Evolutionary conservation across 2,888 invertebrate genomes (phyloP), one percentile per base, ranked within the genome.

Genomic region (Anoplius nigerrimus): DNA sequence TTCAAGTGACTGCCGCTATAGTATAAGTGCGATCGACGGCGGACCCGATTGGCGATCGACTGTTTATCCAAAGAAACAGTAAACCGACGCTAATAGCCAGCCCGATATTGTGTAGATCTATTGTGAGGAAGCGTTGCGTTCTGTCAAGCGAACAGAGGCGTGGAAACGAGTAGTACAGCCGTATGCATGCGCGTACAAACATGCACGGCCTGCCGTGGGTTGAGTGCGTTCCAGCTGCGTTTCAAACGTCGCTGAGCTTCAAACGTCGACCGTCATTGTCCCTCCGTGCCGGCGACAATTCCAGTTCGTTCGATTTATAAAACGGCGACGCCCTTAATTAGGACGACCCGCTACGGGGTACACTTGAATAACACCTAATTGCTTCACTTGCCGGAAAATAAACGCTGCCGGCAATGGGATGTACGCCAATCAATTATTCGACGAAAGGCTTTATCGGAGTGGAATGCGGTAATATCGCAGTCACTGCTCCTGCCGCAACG

Each of bases 391-490:
- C 61, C 63, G 65, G 61, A 58, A 73, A 66, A 62, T 71, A 69
- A 62, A 45, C 69, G 27, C 46, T 51, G 57, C 48, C 34, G 11
- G 57, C 67, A n/a, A 43, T 54, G 13, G 52, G 59, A 73, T 56
- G 34, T 34, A 34, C 34, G 34, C 34, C 73, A 60, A 66, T 64
- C 46, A 65, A 57, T 54, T 51, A 45, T 42, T 43, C 57, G 51
- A 20, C 42, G 61, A 65, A 68, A 64, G 71, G 74, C 66, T 67
- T 66, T 66, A 20, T 34, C 61, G 51, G 68, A 64, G 68, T 73
- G 69, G 71, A 34, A 63, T 64, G 64, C 63, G 69, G 72, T 69
- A 68, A 74, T 69, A 70, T 72, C 69, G 71, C 66, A 71, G 67
- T 57, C 60, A 66, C 57, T 67, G 69, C 64, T 54, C 22, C 60